Conservation (phyloP, 2,113 vertebrate species). For the Syrrhaptes paradoxus region DNA sequence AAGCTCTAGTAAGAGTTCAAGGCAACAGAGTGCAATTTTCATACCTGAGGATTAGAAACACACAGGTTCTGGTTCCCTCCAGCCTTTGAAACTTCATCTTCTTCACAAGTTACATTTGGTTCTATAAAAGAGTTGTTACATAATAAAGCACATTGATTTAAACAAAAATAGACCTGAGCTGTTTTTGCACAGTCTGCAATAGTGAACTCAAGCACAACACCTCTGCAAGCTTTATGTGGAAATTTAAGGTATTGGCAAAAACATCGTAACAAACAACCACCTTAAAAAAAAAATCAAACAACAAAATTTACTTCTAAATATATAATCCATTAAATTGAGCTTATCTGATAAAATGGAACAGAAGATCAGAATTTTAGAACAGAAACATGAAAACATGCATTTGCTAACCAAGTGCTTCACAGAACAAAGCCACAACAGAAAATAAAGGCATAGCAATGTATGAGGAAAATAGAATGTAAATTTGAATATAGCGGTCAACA, state of each 20-base stretch:
- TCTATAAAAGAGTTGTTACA: conserved; percentile 16
- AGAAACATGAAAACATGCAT: background rate
- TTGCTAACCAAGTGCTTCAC: background rate
- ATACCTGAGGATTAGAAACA: conserved; percentile 69
- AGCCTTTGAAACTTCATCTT: background rate
- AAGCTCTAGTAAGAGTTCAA: background rate
- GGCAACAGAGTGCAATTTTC: background rate
- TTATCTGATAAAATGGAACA: background rate
- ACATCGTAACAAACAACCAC: background rate
- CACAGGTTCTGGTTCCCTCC: background rate
- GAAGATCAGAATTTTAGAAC: background rate
- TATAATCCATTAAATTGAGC: background rate
- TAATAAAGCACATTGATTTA: background rate
- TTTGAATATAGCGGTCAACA: rapidly evolving
- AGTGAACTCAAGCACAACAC: background rate
- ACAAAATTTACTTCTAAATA: background rate
- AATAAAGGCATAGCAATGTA: background rate
- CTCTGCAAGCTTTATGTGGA: background rate
- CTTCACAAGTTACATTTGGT: background rate
- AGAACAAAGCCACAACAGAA: background rate
- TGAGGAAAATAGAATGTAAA: background rate
- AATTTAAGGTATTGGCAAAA: background rate
- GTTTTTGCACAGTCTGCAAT: background rate
- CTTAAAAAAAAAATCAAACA: background rate
- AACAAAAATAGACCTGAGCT: background rate